Conservation (phyloP, 2,113 vertebrate genomes). For the Rousettus leschenaultii region DNA sequence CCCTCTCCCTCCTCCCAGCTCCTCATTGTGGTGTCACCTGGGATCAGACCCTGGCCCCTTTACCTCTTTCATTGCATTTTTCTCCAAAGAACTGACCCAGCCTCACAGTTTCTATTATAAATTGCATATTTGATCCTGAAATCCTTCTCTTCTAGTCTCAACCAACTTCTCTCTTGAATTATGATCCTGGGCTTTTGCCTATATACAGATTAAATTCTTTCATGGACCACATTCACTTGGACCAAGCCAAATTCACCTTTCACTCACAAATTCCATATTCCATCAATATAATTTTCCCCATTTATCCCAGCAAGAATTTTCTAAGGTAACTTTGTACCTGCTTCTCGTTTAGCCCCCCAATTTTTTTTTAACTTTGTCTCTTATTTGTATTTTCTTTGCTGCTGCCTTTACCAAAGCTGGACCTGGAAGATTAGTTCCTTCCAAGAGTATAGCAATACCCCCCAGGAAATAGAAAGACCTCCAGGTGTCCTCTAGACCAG, state of each 20-base stretch:
- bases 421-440: not conserved
- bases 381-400: not conserved
- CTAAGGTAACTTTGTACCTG: not conserved
- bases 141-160: not conserved
- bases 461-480: not conserved
- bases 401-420: not conserved
- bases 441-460: not conserved
- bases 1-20: not conserved
- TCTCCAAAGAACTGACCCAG: not conserved
- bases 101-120: not conserved
- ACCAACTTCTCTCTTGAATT: not conserved
- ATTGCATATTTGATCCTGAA: not conserved
- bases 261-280: not conserved
- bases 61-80: not conserved
- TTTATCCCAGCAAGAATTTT: not conserved
- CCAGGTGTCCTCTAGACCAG: not conserved
- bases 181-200: not conserved
- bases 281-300: not conserved
- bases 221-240: not conserved
- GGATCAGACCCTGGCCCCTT: not conserved
- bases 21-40: accelerated
- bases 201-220: not conserved
- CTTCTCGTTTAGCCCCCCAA: not conserved
- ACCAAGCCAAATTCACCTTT: not conserved
- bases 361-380: not conserved